Conservation (phyloP, 2,797 vertebrate species). For the Liparis tanakae region DNA sequence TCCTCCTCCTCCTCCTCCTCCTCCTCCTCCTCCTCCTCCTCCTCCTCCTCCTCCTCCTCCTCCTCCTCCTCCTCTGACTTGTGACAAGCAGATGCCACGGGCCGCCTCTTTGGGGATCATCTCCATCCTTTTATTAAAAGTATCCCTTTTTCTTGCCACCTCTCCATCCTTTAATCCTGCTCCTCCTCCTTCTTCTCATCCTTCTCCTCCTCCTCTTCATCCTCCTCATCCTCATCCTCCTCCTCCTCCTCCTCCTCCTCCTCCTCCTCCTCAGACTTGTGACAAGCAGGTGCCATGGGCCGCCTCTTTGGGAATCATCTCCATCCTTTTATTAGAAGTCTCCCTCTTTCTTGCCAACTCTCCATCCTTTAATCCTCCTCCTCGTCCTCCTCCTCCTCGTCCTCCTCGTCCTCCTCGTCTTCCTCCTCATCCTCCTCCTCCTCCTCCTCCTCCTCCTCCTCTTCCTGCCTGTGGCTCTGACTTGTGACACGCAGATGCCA, state of each 20-base stretch:
- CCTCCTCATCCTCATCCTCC: too few species aligned
- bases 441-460: slow-evolving; percentile 17
- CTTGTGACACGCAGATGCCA: slow-evolving; percentile 48
- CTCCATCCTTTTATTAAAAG: slow-evolving; percentile 32
- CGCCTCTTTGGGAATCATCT: slow-evolving; percentile 36
- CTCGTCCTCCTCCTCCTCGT: too few species aligned
- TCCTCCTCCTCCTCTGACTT: slow-evolving; percentile 39
- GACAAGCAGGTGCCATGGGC: slow-evolving; percentile 52
- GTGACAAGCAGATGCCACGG: slow-evolving; percentile 49
- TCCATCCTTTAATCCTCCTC: slow-evolving; percentile 30
- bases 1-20: too few species aligned
- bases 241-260: slow-evolving; percentile 20
- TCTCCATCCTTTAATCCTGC: slow-evolving; percentile 30
- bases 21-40: too few species aligned
- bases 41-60: background rate
- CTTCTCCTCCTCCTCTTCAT: too few species aligned
- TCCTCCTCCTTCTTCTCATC: slow-evolving; percentile 11
- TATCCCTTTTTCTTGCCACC: slow-evolving; percentile 27
- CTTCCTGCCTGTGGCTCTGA: slow-evolving; percentile 39
- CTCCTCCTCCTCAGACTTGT: slow-evolving; percentile 37
- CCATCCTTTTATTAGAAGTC: slow-evolving; percentile 30
- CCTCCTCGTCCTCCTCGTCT: too few species aligned
- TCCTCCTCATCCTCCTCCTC: too few species aligned
- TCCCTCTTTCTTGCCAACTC: slow-evolving; percentile 27
- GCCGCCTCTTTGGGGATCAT: slow-evolving; percentile 41